Evolutionary conservation across 2,888 invertebrate species (phyloP), one percentile per base, ranked within the genome.

Genomic region (Rhingia rostrata): DNA sequence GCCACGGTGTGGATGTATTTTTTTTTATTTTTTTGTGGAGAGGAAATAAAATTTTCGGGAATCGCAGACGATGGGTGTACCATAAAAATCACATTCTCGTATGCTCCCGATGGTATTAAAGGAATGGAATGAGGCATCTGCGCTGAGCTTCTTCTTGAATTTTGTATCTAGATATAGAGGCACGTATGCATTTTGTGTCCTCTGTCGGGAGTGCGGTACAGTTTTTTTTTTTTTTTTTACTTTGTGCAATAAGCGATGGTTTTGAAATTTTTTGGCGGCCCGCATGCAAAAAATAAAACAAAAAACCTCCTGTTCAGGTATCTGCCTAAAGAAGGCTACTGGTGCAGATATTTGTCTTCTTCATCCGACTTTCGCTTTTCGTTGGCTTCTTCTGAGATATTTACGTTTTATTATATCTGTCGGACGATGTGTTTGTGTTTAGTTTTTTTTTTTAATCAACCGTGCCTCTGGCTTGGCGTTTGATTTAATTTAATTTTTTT

Each of bases 401-500:
- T 58, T 61, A 43, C 43, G 32, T 72, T 61, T 49, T 45, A 37
- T 53, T 61, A 53, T 43, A 30, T 54, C 6, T 32, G 22, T 1
- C 22, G 22, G 22, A 22, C 22, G 22, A 22, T 12, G n/a, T 22
- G 4, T 9, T 30, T 49, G 0, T 49, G 22, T 9, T 10, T 9
- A n/a, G 45, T 32, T 67, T 49, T 39, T 37, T 33, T 14, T 39
- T 63, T 53, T 54, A 6, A 35, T 67, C 41, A 22, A 6, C 33
- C 14, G 12, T 12, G 12, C 53, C 33, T 4, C 9, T 51, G 22
- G 22, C 22, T 22, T 22, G 75, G 47, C 64, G 47, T 66, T 75
- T 53, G 64, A 30, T 67, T 75, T 70, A 75, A 81, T 81, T 69
- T 75, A 75, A 64, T 75, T 75, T 70, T n/a, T 43, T 22, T 22